Evolutionary conservation across 2,797 vertebrate species (phyloP), one percentile per base, ranked within the genome.

Genomic region (Cichlasoma orientale): DNA sequence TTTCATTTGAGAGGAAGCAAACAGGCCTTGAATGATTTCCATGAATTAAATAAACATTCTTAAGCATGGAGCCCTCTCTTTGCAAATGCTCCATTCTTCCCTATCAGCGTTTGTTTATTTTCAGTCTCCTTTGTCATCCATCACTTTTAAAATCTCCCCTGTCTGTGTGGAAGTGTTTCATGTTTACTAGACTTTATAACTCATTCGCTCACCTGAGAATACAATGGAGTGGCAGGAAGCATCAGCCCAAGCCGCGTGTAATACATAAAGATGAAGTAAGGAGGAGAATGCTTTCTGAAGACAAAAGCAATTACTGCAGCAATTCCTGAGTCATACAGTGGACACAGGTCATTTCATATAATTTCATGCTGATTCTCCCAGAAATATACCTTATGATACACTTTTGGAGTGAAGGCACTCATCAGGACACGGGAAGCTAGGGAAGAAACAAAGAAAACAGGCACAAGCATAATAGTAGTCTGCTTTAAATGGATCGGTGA

Each of bases 41-140:
- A 90, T 87, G 87, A 91, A 92, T 78, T 61, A 89, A 86, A 90
- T 82, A 90, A 88, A 87, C 75, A 80, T 84, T 74, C 78, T 78
- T 50, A 56, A 56, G 72, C 72, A 72, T 54, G 44, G 66, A 41
- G 44, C 57, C 52, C 52, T 33, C 25, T 16, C 53, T 66, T 70
- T 75, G 77, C 44, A 33, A 56, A 72, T 87, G 74, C 78, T 59
- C 74, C 66, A 87, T 82, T 89, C 78, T 71, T 69, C 78, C 70
- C 78, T 47, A 31, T 91, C 84, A 89, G 82, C 83, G 82, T 89
- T 90, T 91, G 90, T 90, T 93, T 93, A 85, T 88, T 89, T 93
- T 92, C 91, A 91, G 91, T 92, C 88, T 90, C 61, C 72, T 84
- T 86, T 92, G 80, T 89, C 91, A 90, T 89, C 88, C 79, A 81